phyloP scores from a whole-genome alignment of 2,888 invertebrate genomes.

The Spodoptera littoralis region DNA sequence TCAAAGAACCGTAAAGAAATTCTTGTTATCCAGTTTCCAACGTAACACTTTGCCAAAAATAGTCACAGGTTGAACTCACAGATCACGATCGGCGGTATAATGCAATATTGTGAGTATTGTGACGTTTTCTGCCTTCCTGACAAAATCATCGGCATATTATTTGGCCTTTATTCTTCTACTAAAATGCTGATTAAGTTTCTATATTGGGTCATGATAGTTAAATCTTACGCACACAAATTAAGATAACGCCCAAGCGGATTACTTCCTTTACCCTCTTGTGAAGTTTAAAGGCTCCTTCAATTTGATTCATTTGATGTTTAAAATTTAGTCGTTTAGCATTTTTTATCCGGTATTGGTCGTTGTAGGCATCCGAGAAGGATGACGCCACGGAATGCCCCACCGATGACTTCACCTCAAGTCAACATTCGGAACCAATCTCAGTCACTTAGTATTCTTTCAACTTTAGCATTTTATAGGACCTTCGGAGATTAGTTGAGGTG shows the following conservation, averaged over 20 bases:
- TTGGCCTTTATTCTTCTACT: too few relatives aligned
- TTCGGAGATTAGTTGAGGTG: conserved; percentile 63
- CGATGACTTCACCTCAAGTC: conserved; percentile 70
- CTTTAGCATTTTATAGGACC: conserved; percentile 68
- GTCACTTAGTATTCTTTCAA: conserved; percentile 56
- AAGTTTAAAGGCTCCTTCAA: too few relatives aligned
- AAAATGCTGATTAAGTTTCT: too few relatives aligned
- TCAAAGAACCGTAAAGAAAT: conserved; percentile 6
- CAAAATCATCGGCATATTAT: too few relatives aligned
- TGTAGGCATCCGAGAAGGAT: conserved; percentile 48
- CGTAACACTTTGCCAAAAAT: conserved; percentile 10
- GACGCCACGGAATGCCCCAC: conserved; percentile 53
- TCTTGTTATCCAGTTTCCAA: conserved; percentile 8
- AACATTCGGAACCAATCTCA: conserved; percentile 35
- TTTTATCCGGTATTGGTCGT: conserved; percentile 15
- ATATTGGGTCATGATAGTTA: too few relatives aligned
- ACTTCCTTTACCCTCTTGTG: too few relatives aligned
- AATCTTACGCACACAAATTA: too few relatives aligned
- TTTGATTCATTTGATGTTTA: too few relatives aligned
- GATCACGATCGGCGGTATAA: conserved; percentile 12
- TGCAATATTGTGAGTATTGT: conserved; percentile 5
- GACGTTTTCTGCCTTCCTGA: background rate
- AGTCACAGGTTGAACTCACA: conserved; percentile 7
- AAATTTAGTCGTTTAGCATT: background rate
- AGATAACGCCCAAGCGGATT: too few relatives aligned